A percentile compares a stretch with the other conserved stretches of the same genome.
phyloP scores from a whole-genome alignment of 2,113 vertebrate species.

The Rhadina sibilatrix region DNA sequence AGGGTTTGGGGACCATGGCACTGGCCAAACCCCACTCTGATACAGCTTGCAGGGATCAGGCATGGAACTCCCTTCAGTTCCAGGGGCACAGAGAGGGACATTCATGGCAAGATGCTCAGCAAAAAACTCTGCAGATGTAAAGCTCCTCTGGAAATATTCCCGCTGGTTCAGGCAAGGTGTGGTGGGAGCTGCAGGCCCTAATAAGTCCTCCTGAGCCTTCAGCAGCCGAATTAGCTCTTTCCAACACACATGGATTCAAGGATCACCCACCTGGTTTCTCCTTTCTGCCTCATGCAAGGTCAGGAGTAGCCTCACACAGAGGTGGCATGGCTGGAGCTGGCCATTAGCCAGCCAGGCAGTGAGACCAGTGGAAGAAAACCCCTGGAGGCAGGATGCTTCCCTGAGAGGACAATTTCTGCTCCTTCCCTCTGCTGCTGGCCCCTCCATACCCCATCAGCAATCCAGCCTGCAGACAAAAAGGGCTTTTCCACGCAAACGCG shows the following conservation, averaged over 20 bases:
- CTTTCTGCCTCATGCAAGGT: not conserved
- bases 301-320: rapidly evolving
- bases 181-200: not conserved
- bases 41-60: not conserved
- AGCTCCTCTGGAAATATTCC: not conserved
- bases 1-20: not conserved
- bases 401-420: not conserved
- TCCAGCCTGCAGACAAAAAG: not conserved
- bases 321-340: not conserved
- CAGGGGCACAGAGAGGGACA: rapidly evolving
- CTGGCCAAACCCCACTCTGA: not conserved
- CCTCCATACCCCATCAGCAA: not conserved
- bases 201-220: rapidly evolving
- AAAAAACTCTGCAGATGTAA: not conserved
- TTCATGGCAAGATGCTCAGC: not conserved
- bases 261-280: not conserved
- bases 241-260: not conserved
- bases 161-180: not conserved
- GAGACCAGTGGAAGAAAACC: not conserved
- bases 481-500: not conserved
- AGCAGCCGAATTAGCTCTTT: not conserved
- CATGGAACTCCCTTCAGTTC: rapidly evolving
- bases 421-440: not conserved
- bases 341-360: not conserved
- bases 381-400: rapidly evolving